Evolutionary conservation across 2,888 invertebrate species (phyloP).

Genomic region (Watsonalla binaria): DNA sequence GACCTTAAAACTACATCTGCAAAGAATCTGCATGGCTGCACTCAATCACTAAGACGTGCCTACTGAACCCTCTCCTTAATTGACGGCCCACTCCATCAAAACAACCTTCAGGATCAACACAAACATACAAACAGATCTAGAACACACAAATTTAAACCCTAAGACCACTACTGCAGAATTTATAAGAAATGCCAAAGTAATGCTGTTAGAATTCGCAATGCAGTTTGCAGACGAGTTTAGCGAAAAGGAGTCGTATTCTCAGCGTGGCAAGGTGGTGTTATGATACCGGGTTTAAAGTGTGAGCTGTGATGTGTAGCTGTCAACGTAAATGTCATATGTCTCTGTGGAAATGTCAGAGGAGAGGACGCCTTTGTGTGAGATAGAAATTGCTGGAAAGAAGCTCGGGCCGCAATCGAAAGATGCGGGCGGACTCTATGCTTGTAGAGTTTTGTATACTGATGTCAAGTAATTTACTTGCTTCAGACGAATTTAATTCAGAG

Average conservation of each 20-base stretch:
- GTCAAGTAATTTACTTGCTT: too few relatives aligned
- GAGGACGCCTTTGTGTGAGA: slow-evolving; percentile 46
- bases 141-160: slow-evolving; percentile 36
- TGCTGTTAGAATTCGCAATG: slow-evolving; percentile 37
- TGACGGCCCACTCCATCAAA: slow-evolving; percentile 75
- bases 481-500: too few relatives aligned
- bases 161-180: slow-evolving; percentile 24
- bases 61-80: slow-evolving; percentile 66
- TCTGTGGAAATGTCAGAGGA: slow-evolving; percentile 49
- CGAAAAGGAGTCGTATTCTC: slow-evolving; percentile 25
- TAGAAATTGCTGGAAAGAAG: slow-evolving; percentile 35
- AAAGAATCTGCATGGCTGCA: slow-evolving; percentile 69
- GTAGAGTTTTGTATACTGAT: too few relatives aligned
- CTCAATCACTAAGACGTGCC: slow-evolving; percentile 62
- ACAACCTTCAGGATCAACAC: slow-evolving; percentile 52
- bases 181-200: slow-evolving; percentile 26
- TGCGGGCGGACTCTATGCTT: not conserved
- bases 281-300: slow-evolving; percentile 14
- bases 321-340: slow-evolving; percentile 61
- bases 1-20: slow-evolving; percentile 36
- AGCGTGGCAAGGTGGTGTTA: slow-evolving; percentile 9
- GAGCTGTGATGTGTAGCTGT: slow-evolving; percentile 44
- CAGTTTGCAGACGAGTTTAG: slow-evolving; percentile 15
- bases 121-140: slow-evolving; percentile 21
- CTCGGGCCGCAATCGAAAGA: slow-evolving; percentile 15